Conservation (phyloP, 2,888 invertebrate species). For the Apodemia mormo region DNA sequence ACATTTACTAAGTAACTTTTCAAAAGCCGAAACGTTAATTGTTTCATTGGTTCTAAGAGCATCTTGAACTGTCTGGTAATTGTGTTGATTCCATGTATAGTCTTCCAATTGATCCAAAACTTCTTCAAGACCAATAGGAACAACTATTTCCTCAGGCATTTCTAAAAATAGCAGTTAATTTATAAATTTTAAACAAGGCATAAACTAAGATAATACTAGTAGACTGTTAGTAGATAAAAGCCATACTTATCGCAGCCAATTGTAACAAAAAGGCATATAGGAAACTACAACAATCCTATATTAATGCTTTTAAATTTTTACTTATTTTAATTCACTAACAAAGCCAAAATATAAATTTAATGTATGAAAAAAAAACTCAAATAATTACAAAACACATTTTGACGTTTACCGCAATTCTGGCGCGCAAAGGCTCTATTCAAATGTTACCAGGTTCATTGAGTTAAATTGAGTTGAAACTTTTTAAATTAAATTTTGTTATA, state of each 20-base stretch:
- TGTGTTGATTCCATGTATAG: constrained; percentile 42
- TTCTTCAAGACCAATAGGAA: constrained; percentile 38
- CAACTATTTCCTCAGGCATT: constrained; percentile 49
- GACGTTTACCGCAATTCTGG: constrained; percentile 54
- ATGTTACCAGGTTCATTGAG: too few species aligned
- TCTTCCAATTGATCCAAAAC: constrained; percentile 50
- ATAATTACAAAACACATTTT: constrained; percentile 21
- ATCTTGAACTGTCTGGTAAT: constrained; percentile 46
- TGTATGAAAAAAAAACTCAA: background rate
- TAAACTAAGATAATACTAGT: background rate
- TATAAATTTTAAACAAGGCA: background rate
- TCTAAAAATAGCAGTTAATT: constrained; percentile 42
- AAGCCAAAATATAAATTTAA: background rate
- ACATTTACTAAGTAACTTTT: constrained; percentile 53
- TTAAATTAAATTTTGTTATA: too few species aligned
- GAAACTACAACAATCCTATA: background rate
- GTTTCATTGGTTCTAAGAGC: constrained; percentile 42
- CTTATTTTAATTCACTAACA: background rate
- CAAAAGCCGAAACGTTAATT: constrained; percentile 39
- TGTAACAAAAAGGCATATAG: background rate
- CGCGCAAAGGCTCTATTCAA: constrained; percentile 48
- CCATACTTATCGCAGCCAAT: background rate
- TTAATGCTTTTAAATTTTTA: background rate
- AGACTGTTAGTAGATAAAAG: background rate
- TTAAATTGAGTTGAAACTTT: too few species aligned